Conservation (phyloP, 2,797 vertebrate species). For the Glyptemys insculpta region DNA sequence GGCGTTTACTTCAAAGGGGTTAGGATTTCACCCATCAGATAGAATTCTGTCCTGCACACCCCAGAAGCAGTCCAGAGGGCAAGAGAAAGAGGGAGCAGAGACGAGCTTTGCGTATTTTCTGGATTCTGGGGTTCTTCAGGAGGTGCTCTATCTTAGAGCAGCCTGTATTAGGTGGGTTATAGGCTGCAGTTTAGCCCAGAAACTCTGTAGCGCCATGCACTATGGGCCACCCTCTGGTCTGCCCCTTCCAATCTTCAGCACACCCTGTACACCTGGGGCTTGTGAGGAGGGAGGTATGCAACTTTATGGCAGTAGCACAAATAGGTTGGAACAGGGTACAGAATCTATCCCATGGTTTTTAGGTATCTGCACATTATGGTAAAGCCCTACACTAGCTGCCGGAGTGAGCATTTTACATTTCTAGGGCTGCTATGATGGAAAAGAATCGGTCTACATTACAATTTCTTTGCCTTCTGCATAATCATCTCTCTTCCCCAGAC, state of each 20-base stretch:
- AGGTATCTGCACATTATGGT: constrained; percentile 5
- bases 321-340: neutral
- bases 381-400: constrained; percentile 71
- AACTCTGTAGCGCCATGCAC: constrained; percentile 1
- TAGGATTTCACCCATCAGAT: neutral
- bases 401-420: constrained; percentile 64
- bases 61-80: constrained; percentile 23
- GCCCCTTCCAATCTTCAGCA: constrained; percentile 26
- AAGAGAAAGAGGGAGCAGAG: constrained; percentile 34
- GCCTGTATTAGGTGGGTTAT: constrained; percentile 54
- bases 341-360: neutral
- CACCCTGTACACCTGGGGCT: neutral
- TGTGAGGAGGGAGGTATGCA: neutral
- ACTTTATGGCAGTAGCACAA: neutral
- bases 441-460: constrained; percentile 75
- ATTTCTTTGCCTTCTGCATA: constrained; percentile 62
- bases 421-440: constrained; percentile 63
- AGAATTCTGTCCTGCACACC: neutral
- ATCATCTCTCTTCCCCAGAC: constrained; percentile 54
- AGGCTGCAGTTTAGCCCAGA: neutral
- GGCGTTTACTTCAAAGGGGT: constrained; percentile 18
- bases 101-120: constrained; percentile 50
- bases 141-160: constrained; percentile 40
- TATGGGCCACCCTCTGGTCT: neutral
- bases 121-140: constrained; percentile 2